Conservation (phyloP, 2,113 vertebrate species). For the Brachyhypopomus gauderio region DNA sequence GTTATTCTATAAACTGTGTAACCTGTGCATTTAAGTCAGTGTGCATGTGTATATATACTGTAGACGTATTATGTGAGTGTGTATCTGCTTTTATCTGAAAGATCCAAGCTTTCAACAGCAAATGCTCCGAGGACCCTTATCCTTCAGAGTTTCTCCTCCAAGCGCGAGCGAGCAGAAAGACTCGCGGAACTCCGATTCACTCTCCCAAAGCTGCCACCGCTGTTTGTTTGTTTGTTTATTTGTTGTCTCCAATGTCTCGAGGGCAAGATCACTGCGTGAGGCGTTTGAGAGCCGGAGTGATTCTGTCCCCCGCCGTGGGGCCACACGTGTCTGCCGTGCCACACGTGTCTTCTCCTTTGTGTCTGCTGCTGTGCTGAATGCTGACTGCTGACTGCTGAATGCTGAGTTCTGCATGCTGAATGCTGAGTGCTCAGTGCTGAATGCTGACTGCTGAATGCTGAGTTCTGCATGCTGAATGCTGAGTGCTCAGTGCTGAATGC, state of each 20-base stretch:
- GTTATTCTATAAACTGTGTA: too few relatives aligned
- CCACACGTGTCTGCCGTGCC: constrained; percentile 71
- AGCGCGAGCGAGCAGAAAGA: constrained; percentile 35
- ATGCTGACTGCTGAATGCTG: not conserved
- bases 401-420: too few relatives aligned
- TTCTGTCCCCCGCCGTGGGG: constrained; percentile 49
- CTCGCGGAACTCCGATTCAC: constrained; percentile 24
- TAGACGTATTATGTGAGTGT: not conserved
- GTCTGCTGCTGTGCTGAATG: constrained; percentile 24
- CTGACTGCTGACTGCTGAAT: too few relatives aligned
- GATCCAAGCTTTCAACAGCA: constrained; percentile 1
- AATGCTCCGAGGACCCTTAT: constrained; percentile 22
- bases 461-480: not conserved
- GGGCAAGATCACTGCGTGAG: constrained; percentile 66
- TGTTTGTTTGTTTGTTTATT: not conserved
- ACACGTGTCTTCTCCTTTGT: constrained; percentile 53
- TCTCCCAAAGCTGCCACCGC: constrained; percentile 58
- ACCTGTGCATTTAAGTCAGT: too few relatives aligned
- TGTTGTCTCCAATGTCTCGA: constrained; percentile 66
- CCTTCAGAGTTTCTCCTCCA: constrained; percentile 12
- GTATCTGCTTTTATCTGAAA: not conserved
- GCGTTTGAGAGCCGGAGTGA: constrained; percentile 70
- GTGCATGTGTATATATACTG: too few relatives aligned
- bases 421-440: too few relatives aligned
- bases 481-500: too few relatives aligned